Evolutionary conservation across 35 echinoderm and acorn worm genomes (phyloP).

Genomic region (Heliocidaris erythrogramma): DNA sequence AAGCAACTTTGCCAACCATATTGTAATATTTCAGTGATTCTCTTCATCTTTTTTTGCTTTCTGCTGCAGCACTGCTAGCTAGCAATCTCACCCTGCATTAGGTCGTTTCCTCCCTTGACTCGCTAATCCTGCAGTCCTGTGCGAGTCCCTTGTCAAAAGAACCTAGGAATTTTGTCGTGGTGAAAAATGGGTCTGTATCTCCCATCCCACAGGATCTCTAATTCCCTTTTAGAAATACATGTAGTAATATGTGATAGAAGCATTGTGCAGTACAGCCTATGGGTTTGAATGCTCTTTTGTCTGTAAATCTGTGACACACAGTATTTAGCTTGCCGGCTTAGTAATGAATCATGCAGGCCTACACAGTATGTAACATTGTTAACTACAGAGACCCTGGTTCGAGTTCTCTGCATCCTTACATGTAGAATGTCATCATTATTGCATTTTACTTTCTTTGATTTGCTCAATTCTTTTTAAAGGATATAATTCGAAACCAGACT

Average conservation of each 20-base stretch:
- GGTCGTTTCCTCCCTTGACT: constrained; percentile 7
- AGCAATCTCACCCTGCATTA: constrained; percentile 23
- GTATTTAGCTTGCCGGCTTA: too few species aligned
- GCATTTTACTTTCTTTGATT: too few species aligned
- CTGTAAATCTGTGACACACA: background rate
- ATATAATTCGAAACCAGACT: too few species aligned
- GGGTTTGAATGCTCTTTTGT: background rate
- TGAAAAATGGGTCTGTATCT: background rate
- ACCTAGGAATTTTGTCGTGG: background rate
- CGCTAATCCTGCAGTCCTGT: background rate
- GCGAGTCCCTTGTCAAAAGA: background rate
- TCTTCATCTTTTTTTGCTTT: background rate
- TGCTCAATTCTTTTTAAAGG: too few species aligned
- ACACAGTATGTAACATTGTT: too few species aligned
- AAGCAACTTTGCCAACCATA: background rate
- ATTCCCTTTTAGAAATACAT: too few species aligned
- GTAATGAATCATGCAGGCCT: too few species aligned
- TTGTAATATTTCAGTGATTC: constrained; percentile 1
- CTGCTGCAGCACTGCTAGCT: background rate
- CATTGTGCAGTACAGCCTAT: background rate
- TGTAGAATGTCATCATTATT: too few species aligned
- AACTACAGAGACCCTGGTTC: too few species aligned
- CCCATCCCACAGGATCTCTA: background rate
- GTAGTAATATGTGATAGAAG: too few species aligned
- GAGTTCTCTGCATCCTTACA: too few species aligned